Evolutionary conservation across 2,888 invertebrate genomes (phyloP), one percentile per base, ranked within the genome.

Genomic region (Sicus ferrugineus): DNA sequence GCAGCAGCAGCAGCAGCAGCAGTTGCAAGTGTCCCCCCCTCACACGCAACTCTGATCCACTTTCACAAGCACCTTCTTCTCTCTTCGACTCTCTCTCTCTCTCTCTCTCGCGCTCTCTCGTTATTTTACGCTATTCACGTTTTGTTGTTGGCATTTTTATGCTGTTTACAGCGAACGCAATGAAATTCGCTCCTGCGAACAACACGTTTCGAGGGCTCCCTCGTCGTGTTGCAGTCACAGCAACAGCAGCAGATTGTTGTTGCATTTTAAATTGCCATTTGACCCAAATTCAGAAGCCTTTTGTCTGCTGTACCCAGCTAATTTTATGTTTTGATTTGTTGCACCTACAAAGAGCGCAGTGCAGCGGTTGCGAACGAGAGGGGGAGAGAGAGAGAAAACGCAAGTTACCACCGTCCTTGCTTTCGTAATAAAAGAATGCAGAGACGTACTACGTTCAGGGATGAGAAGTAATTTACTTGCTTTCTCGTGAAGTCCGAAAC

Each of bases 241-340:
- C n/a, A n/a, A n/a, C n/a, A n/a, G n/a, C n/a, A n/a, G n/a, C n/a
- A n/a, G n/a, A n/a, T 34, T 59, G 7, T 21, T 59, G 38, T 38
- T 59, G 38, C 6, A 3, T 30, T 21, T 34, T 23, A n/a, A 56
- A 30, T n/a, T 56, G 7, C 1, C 38, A 23, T 21, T 23, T 61
- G 61, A 42, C 61, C 61, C 34, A 38, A n/a, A 42, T 61, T 61
- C 11, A 42, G 42, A 26, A 21, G 42, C 38, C 61, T 61, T 42
- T 23, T 23, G 23, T 23, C 7, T 54, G 26, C 3, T 16, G 54
- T 16, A 52, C 14, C n/a, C 23, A 23, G 52, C 21, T 23, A 9
- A 42, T 42, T 42, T 42, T 9, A 2, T 14, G n/a, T 42, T 16
- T 42, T 14, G 42, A 2, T 42, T 42, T 42, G 9, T n/a, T n/a